Evolutionary conservation across 2,113 vertebrate species (phyloP), one percentile per base, ranked within the genome.

Genomic region (Reinhardtius hippoglossoides): DNA sequence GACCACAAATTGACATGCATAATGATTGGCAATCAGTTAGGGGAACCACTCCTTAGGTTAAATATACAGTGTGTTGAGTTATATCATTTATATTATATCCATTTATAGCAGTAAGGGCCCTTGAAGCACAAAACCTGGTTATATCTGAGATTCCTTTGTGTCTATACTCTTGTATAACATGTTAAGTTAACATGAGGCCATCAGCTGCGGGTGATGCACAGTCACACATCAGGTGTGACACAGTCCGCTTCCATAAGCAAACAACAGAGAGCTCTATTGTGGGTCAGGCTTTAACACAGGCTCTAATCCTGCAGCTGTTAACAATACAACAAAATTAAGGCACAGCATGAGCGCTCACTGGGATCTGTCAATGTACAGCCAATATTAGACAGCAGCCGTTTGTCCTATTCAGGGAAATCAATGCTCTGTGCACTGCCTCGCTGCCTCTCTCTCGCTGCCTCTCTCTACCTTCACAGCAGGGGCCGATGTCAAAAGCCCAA

Each of bases 261-360:
- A 82, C 72, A 66, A 81, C 77, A 78, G 46, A 72, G 12, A 81
- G 75, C 67, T 86, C 63, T 64, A 66, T 69, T 55, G 82, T 74
- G 75, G 83, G 63, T 35, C 55, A 23, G 46, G 59, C 67, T 74
- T 71, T 66, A 77, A 70, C 67, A 48, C 42, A 57, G 57, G 68
- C 67, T 81, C 40, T 35, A 6, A 48, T 76, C 26, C 27, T 26
- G 65, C 71, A 78, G 50, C 77, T 86, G 54, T 74, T 81, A 77
- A 83, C 83, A 87, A 79, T 81, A 71, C 71, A n/a, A 21, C 48
- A 16, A 77, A 76, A 87, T 90, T 79, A 91, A 89, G 82, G 67
- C 27, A 6, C 67, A 76, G 82, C 57, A 35, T 67, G 75, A 83
- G 69, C 56, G 72, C 83, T 89, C 77, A 71, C 79, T 83, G 76